phyloP scores from a whole-genome alignment of 23 tunicate genomes.

The Phallusia fumigata region DNA sequence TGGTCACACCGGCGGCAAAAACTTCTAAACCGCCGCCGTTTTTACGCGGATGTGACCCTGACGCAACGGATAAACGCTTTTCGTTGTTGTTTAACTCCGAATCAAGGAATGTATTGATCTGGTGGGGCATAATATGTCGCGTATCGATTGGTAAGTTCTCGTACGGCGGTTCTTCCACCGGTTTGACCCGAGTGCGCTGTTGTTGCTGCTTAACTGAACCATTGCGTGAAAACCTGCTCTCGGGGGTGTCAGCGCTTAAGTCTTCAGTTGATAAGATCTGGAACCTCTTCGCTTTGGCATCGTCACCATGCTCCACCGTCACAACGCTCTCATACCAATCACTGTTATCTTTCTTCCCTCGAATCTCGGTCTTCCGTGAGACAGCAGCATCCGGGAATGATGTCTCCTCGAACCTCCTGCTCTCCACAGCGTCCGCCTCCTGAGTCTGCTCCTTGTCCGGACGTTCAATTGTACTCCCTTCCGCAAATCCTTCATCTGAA shows the following conservation, averaged over 20 bases:
- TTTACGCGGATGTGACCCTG: neutral
- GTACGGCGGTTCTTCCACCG: constrained; percentile 24
- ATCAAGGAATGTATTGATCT: neutral
- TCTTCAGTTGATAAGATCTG: constrained; percentile 22
- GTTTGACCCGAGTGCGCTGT: neutral
- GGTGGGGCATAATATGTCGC: neutral
- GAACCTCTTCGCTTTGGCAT: constrained; percentile 3
- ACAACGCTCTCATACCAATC: constrained; percentile 49
- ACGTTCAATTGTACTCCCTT: constrained; percentile 65
- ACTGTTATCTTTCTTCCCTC: constrained; percentile 26
- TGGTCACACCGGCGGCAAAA: constrained; percentile 41
- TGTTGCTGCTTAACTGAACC: constrained; percentile 20
- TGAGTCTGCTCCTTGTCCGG: constrained; percentile 27
- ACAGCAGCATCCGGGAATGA: neutral
- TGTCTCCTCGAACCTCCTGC: constrained; percentile 7
- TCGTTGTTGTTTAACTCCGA: neutral
- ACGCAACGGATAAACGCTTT: neutral
- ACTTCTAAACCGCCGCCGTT: constrained; percentile 7
- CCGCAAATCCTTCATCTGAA: constrained; percentile 76
- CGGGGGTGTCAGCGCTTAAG: neutral
- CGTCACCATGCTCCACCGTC: neutral
- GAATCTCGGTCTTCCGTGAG: neutral
- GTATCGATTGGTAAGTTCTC: constrained; percentile 21
- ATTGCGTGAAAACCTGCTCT: neutral
- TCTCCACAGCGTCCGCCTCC: constrained; percentile 11